Conservation (phyloP, 2,797 vertebrate species). For the Poeciliopsis infans region DNA sequence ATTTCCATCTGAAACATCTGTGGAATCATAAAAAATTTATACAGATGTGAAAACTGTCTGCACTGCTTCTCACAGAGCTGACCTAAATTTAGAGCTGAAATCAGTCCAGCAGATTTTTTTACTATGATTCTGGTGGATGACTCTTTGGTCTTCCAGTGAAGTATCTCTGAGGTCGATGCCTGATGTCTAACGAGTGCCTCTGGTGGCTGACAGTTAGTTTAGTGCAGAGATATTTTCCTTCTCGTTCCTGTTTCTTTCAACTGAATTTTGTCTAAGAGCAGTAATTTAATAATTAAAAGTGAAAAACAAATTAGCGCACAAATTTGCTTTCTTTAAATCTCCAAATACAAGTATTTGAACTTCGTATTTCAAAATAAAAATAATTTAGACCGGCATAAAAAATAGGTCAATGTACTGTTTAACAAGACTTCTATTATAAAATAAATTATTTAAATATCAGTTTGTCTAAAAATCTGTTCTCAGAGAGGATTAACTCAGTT, state of each 20-base stretch:
- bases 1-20: constrained; percentile 37
- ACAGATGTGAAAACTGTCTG: constrained; percentile 6
- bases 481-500: background rate
- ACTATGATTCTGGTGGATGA: background rate
- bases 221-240: background rate
- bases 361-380: background rate
- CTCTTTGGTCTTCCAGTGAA: background rate
- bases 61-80: constrained; percentile 9
- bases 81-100: constrained; percentile 16
- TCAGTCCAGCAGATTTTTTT: background rate
- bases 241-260: background rate
- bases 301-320: background rate
- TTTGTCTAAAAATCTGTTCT: background rate
- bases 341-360: background rate
- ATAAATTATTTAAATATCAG: background rate
- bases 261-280: background rate
- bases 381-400: background rate
- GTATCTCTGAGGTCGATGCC: background rate
- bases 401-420: background rate
- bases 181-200: background rate
- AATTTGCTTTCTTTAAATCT: background rate
- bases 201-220: background rate
- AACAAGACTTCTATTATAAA: background rate
- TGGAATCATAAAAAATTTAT: constrained; percentile 39
- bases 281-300: background rate